Base-by-base conservation (phyloP, 92 coral and sea anemone genomes). In the Isaurus tuberculatus region DNA sequence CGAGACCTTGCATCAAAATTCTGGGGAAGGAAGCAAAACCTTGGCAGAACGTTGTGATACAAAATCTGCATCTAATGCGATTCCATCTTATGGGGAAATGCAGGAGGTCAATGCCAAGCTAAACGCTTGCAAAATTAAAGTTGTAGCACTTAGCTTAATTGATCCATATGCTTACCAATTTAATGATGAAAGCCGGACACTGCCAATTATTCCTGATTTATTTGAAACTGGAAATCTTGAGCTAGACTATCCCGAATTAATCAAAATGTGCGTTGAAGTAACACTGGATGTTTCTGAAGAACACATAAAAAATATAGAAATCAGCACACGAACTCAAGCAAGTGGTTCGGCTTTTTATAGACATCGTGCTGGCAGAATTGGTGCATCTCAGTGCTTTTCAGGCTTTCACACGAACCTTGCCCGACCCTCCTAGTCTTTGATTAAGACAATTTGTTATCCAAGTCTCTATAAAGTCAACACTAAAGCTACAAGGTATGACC, bases 301-400 rank as follows among this genome's bases (percentile, higher is more conserved):
- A 32, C 30, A 88, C 28, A 87, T 74, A 9, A 6, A 25, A 10
- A 75, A 34, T 20, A 55, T 90, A 31, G 91, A 90, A 64, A 83
- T 42, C 33, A 85, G 88, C 70, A 81, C 88, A 1, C 30, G 87
- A 37, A 20, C 53, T 32, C 91, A 90, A 74, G 69, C 91, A n/a
- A 71, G 84, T n/a, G 49, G 91, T 14, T 13, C 36, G 2, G 77
- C 77, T 16, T 88, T 90, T 79, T 90, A 84, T 66, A 79, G 84
- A 14, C 94, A 88, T 22, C 53, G 94, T 48, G 86, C 92, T 68
- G 92, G 94, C 31, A 69, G 91, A 57, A 91, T 91, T 42, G 86
- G 93, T 46, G 91, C 91, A 0, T 90, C 91, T 25, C 83, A 63
- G 22, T 82, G 88, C 46, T 79, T 78, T 60, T 42, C 72, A 20